Evolutionary conservation across 2,113 vertebrate species (phyloP), one percentile per base, ranked within the genome.

Genomic region (Parus major): DNA sequence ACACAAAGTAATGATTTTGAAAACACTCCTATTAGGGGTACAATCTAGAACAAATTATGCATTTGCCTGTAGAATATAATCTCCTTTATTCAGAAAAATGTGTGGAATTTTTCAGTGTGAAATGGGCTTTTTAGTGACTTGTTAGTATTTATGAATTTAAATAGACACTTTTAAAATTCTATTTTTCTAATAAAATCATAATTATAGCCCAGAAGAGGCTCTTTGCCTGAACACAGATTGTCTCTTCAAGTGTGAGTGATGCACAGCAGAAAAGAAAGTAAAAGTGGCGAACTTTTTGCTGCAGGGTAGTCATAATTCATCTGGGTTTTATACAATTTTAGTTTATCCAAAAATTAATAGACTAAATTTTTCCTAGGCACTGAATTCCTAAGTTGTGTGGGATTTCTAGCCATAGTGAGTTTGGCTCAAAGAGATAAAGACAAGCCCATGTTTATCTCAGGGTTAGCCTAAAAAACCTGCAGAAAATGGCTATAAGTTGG

Each of bases 91-190:
- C 53, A 86, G 56, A 86, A 70, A 85, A 83, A 85, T 21, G 13
- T 36, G 33, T 75, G 50, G 65, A 50, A 68, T 90, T 95, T 93
- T 81, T 36, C 28, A 59, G 23, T 35, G 39, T 50, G 82, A 84
- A 89, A 49, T 36, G 29, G 41, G n/a, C 27, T 87, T 56, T 88
- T 87, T 86, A 46, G 70, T 77, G 63, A 65, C 20, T 35, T 3
- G 1, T 73, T 83, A 88, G 47, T 75, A 94, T 73, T 33, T 83
- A 31, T 84, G 12, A 91, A 33, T 93, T 95, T 93, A 87, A 94
- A 91, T 12, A 22, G 42, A 21, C 7, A 55, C 33, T 56, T 71
- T 29, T 44, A 35, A 66, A 92, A 83, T 95, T 92, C 75, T 63
- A 1, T 59, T 49, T 82, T 41, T 41, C 28, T 59, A 28, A 70